Evolutionary conservation across 2,797 vertebrate species (phyloP).

Genomic region (Acanthurus lineatus): DNA sequence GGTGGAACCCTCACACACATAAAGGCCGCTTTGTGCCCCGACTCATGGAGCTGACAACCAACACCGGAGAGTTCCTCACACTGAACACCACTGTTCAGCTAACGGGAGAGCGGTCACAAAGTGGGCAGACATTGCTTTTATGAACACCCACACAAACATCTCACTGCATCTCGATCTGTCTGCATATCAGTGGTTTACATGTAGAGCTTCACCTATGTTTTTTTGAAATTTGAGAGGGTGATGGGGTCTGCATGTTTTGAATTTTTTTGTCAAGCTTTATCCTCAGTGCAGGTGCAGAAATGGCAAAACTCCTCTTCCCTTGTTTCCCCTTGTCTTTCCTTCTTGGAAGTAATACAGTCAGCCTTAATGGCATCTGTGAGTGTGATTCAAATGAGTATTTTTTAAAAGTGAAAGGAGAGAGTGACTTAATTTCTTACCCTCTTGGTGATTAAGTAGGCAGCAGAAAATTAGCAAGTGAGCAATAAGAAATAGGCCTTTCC

Average conservation of each 20-base stretch:
- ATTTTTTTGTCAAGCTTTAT: constrained; percentile 1
- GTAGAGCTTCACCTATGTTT: constrained; percentile 25
- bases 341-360: constrained; percentile 6
- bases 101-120: constrained; percentile 59
- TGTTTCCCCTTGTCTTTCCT: neutral
- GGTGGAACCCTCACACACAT: constrained; percentile 80
- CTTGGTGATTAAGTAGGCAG: constrained; percentile 21
- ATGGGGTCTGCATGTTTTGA: neutral
- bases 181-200: constrained; percentile 40
- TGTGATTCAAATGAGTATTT: constrained; percentile 3
- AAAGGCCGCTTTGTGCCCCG: constrained; percentile 84
- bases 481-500: neutral
- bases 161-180: constrained; percentile 51
- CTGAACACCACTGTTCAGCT: constrained; percentile 75
- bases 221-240: constrained; percentile 35
- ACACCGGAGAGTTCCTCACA: constrained; percentile 77
- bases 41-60: constrained; percentile 82
- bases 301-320: neutral
- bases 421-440: constrained; percentile 13
- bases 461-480: neutral
- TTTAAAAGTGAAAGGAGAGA: neutral
- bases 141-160: constrained; percentile 59
- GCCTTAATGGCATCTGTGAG: neutral
- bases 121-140: constrained; percentile 63
- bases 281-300: constrained; percentile 8